phyloP scores from a whole-genome alignment of 2,113 vertebrate genomes.

The Brevimyrus niger region DNA sequence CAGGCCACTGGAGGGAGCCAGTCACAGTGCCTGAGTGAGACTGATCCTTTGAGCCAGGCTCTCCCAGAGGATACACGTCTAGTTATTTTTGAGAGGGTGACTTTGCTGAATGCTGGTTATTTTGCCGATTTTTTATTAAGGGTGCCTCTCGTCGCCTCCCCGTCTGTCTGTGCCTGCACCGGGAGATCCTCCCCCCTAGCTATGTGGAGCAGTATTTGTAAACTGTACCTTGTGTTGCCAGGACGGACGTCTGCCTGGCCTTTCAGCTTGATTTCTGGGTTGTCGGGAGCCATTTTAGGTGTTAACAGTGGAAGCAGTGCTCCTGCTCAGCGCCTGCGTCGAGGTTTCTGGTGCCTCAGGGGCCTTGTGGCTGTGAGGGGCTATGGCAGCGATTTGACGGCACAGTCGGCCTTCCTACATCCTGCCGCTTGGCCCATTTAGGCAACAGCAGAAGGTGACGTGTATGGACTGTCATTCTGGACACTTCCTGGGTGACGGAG shows the following conservation, averaged over 20 bases:
- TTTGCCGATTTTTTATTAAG: background rate
- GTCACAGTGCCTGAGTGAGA: background rate
- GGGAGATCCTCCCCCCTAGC: background rate
- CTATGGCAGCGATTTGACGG: background rate
- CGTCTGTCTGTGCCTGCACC: background rate
- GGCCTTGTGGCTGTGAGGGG: background rate
- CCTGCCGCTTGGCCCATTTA: background rate
- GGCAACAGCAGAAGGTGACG: background rate
- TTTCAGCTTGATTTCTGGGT: background rate
- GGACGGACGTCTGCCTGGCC: background rate
- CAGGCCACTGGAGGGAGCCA: background rate
- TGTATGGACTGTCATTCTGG: background rate
- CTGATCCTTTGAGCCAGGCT: background rate
- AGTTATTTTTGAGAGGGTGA: background rate
- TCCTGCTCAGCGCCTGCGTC: background rate
- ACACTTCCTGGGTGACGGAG: background rate
- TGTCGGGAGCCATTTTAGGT: background rate
- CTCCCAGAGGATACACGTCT: background rate
- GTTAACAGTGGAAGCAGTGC: background rate
- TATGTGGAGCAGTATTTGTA: background rate
- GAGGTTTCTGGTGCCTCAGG: background rate
- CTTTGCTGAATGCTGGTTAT: background rate
- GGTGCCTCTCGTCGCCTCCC: background rate
- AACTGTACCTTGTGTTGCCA: background rate
- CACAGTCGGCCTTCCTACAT: background rate